Evolutionary conservation across 2,888 invertebrate species (phyloP).

Genomic region (Agonum fuliginosum): DNA sequence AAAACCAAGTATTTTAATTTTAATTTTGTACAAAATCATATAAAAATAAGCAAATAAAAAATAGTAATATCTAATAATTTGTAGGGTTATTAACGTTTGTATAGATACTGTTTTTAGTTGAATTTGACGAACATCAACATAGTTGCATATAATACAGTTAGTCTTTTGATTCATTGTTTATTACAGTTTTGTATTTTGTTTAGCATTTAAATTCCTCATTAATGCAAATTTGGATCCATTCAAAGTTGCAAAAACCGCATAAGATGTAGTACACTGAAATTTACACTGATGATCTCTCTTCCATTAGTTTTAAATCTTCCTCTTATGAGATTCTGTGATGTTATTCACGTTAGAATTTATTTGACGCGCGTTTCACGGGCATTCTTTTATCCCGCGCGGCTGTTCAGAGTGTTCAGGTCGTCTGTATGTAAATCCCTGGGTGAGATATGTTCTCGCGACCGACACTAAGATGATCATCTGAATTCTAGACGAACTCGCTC

Average conservation of each 20-base stretch:
- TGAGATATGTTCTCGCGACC: conserved; percentile 47
- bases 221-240: not conserved
- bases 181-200: not conserved
- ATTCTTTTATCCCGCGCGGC: conserved; percentile 21
- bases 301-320: no score
- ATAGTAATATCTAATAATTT: no score
- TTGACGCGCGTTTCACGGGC: not conserved
- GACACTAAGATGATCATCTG: conserved; percentile 45
- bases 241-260: not conserved
- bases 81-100: no score
- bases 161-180: not conserved
- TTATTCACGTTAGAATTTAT: conserved; percentile 48
- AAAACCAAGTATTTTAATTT: no score
- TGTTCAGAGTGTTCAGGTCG: not conserved
- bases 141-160: not conserved
- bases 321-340: conserved; percentile 17
- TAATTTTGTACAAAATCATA: no score
- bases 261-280: not conserved
- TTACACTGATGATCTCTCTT: not conserved
- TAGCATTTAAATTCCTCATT: conserved; percentile 9
- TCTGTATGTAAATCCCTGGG: conserved; percentile 43
- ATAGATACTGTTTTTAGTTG: no score
- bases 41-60: no score
- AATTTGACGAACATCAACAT: not conserved
- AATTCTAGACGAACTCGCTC: conserved; percentile 54